A percentile compares a stretch with the other conserved stretches of the same genome.
phyloP scores from a whole-genome alignment of 2,888 invertebrate genomes.

The Atrina japonica region DNA sequence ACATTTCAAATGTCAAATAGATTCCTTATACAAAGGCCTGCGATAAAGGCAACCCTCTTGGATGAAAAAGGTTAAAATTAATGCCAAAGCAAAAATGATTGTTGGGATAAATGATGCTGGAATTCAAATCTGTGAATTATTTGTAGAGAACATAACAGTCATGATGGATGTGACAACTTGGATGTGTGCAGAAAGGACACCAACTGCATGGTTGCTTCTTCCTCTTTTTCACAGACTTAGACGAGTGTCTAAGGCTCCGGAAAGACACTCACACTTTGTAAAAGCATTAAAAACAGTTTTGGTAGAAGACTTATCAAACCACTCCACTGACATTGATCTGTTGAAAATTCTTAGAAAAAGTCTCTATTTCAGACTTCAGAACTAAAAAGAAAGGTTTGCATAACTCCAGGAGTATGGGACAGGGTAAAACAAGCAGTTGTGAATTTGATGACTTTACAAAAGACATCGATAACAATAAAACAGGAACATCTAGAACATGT shows the following conservation, averaged over 20 bases:
- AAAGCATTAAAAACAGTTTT: background rate
- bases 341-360: background rate
- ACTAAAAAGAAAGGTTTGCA: conserved; percentile 2
- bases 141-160: background rate
- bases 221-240: background rate
- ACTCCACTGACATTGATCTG: conserved; percentile 1
- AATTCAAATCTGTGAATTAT: background rate
- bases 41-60: conserved; percentile 1
- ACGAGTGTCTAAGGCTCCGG: background rate
- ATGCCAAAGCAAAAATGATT: conserved; percentile 3
- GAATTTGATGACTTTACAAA: no score
- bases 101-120: background rate
- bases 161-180: background rate
- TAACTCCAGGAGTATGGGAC: background rate
- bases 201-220: background rate
- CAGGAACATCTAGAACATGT: no score
- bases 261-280: conserved; percentile 1
- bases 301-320: background rate
- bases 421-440: no score
- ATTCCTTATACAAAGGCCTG: conserved; percentile 2
- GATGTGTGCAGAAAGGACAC: conserved; percentile 3
- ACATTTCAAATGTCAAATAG: background rate
- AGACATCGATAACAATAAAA: no score
- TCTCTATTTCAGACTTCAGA: background rate
- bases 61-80: conserved; percentile 1